These are phyloP conservation scores for Morone chrysops DNA, from an alignment of 2,113 vertebrate genomes.

Conservation along the genomic window DNA sequence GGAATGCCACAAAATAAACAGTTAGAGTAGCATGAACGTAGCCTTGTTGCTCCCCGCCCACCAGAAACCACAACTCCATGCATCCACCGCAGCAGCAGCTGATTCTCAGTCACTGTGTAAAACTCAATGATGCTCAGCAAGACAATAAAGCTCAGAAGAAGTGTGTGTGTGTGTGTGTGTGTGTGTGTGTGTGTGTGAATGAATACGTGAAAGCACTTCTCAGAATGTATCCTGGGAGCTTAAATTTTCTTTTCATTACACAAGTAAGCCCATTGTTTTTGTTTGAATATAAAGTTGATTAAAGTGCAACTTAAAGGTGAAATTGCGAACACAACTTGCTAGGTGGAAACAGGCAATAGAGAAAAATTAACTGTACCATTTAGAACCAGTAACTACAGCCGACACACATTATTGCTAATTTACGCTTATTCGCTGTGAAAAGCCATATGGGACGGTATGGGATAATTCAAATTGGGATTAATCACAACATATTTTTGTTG, in stretches of 20 bases:
- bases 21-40: conserved; percentile 43
- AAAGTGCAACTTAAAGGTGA: neutral
- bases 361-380: neutral
- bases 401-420: neutral
- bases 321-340: neutral
- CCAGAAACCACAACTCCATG: conserved; percentile 41
- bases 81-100: conserved; percentile 26
- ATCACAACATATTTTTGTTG: too few relatives aligned
- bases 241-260: neutral
- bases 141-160: neutral
- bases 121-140: conserved; percentile 11
- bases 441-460: too few relatives aligned
- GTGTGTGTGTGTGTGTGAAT: neutral
- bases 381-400: neutral
- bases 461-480: too few relatives aligned
- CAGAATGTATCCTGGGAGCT: neutral
- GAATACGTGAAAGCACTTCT: too few relatives aligned
- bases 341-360: neutral
- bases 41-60: conserved; percentile 35
- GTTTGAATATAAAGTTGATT: neutral
- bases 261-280: neutral
- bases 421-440: too few relatives aligned
- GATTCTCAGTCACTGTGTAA: conserved; percentile 2
- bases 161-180: neutral
- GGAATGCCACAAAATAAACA: conserved; percentile 69